Conservation (phyloP, 30 jellyfish, hydroid and myxozoan species). For the Rhopilema esculentum region DNA sequence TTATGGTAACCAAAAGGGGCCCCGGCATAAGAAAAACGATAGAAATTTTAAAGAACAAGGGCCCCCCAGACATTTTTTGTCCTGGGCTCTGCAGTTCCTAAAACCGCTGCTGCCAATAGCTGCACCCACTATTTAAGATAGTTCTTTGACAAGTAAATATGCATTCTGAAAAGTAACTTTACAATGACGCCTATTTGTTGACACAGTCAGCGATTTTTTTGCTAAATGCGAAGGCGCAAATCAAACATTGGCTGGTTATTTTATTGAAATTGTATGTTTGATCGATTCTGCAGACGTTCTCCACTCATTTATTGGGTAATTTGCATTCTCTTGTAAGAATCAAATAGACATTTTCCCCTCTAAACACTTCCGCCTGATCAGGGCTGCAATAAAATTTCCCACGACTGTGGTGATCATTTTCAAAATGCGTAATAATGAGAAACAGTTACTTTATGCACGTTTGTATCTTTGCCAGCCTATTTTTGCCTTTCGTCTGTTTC, state of each 20-base stretch:
- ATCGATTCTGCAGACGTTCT: conserved; percentile 26
- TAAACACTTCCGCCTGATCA: conserved; percentile 42
- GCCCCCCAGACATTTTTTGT: too few species aligned
- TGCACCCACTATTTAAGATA: too few species aligned
- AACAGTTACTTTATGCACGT: neutral
- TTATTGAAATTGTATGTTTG: neutral
- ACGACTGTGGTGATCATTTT: conserved; percentile 10
- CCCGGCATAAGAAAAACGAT: too few species aligned
- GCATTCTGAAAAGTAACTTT: neutral
- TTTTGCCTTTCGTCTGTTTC: neutral
- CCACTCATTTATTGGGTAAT: conserved; percentile 21
- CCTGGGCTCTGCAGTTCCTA: too few species aligned
- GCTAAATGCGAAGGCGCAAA: neutral
- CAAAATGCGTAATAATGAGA: neutral
- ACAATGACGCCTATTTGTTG: neutral
- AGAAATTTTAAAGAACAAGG: too few species aligned
- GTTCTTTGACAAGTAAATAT: too few species aligned
- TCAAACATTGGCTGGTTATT: neutral
- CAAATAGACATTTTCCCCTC: conserved; percentile 2
- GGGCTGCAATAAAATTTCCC: conserved; percentile 13
- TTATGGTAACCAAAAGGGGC: too few species aligned
- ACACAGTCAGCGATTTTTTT: neutral
- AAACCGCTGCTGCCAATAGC: too few species aligned
- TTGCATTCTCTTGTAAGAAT: neutral
- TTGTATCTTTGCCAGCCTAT: neutral